Percentiles rank a stretch among this genome's conserved stretches.
These are phyloP conservation scores for Cephus rjabovi DNA, from an alignment of 2,888 invertebrate species.

Conservation along the genomic window DNA sequence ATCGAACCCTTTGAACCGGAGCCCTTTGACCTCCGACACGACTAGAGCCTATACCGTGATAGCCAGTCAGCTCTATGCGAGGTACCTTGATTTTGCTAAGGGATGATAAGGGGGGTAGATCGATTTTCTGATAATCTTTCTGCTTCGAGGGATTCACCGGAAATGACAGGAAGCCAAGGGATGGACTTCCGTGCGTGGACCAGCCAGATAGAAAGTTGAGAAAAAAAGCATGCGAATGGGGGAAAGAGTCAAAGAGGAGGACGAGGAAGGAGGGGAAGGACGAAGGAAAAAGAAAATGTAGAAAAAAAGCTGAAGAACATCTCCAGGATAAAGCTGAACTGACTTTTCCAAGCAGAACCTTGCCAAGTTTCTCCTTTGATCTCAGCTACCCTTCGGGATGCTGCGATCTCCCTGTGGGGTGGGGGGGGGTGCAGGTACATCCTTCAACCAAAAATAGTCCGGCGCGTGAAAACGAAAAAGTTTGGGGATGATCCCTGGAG, in stretches of 20 bases:
- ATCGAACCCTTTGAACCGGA: not conserved
- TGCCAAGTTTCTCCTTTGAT: slow-evolving; percentile 2
- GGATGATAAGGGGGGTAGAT: not conserved
- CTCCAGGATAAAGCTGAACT: not conserved
- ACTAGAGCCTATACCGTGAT: not conserved
- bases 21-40: not conserved
- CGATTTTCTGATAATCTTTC: not conserved
- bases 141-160: not conserved
- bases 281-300: not conserved
- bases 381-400: not conserved
- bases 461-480: not conserved
- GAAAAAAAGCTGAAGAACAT: not conserved
- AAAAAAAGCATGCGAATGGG: not conserved
- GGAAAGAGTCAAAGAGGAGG: not conserved
- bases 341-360: not conserved
- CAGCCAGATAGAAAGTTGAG: not conserved
- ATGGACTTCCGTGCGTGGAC: not conserved
- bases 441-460: not conserved
- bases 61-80: not conserved
- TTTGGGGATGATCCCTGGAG: not conserved
- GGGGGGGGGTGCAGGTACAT: not conserved
- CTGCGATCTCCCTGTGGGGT: not conserved
- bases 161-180: not conserved
- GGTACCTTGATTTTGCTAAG: not conserved
- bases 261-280: not conserved